Evolutionary conservation across 2,797 vertebrate genomes (phyloP).

Genomic region (Chaenodraco wilsoni): DNA sequence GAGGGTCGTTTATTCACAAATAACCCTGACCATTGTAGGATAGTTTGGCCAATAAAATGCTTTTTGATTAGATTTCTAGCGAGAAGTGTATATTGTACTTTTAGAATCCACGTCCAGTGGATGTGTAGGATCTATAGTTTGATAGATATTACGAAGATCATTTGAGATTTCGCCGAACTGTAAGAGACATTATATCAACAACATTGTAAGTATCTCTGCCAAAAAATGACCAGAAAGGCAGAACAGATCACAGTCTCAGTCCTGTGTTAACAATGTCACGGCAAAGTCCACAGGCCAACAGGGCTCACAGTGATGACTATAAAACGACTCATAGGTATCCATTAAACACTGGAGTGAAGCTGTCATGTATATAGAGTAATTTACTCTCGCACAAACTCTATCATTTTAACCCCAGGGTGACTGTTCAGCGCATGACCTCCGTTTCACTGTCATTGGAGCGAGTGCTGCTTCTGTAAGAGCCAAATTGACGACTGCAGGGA

Average conservation of each 20-base stretch:
- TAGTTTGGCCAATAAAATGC: no score
- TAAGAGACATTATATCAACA: background rate
- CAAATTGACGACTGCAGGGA: constrained; percentile 77
- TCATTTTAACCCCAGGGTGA: constrained; percentile 82
- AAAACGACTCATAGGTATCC: constrained; percentile 43
- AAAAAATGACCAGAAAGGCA: constrained; percentile 37
- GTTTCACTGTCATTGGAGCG: constrained; percentile 73
- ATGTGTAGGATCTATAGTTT: no score
- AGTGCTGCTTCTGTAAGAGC: constrained; percentile 58
- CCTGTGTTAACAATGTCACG: constrained; percentile 52
- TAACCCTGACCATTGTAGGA: no score
- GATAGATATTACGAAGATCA: no score
- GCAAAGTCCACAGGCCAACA: constrained; percentile 45
- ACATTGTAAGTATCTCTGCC: background rate
- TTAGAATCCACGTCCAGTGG: no score
- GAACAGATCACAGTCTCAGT: constrained; percentile 38
- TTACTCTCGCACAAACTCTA: constrained; percentile 77
- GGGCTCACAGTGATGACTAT: constrained; percentile 41
- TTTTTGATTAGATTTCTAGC: no score
- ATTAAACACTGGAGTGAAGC: constrained; percentile 50
- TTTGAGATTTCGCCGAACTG: no score
- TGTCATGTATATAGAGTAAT: constrained; percentile 68
- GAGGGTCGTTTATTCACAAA: no score
- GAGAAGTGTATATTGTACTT: no score
- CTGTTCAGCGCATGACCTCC: constrained; percentile 68